phyloP scores from a whole-genome alignment of 1,140 invertebrate genomes.

The Drosophila pseudoobscura region DNA sequence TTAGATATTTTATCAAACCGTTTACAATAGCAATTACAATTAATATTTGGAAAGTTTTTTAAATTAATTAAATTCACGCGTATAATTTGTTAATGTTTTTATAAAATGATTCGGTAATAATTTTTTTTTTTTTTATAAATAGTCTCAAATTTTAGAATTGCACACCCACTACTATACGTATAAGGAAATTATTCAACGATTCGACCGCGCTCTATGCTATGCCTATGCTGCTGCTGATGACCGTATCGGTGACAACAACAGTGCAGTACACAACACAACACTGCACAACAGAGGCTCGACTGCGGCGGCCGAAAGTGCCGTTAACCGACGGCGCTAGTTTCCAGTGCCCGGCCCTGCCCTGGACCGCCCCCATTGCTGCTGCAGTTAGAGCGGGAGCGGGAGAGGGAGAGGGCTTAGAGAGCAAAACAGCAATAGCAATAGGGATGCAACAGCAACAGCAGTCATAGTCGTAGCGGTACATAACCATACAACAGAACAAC shows the following conservation, averaged over 20 bases:
- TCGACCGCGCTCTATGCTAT: no score
- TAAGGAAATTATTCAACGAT: no score
- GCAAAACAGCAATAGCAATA: conserved; percentile 62
- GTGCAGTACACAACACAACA: conserved; percentile 54
- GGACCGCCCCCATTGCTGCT: conserved; percentile 15
- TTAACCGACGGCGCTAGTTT: conserved; percentile 57
- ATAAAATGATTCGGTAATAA: no score
- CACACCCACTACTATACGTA: no score
- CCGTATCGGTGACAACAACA: conserved; percentile 37
- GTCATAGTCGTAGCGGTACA: conserved; percentile 45
- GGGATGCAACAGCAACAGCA: conserved; percentile 53
- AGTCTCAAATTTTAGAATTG: not conserved
- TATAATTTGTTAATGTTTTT: no score
- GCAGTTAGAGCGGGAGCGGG: conserved; percentile 42
- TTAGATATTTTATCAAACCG: not conserved
- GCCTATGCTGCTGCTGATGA: conserved; percentile 6
- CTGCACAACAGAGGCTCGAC: conserved; percentile 30
- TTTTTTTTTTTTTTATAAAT: no score
- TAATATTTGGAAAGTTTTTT: no score
- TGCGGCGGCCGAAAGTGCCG: conserved; percentile 46
- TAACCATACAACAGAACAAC: conserved; percentile 64
- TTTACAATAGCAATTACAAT: not conserved
- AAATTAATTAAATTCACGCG: no score
- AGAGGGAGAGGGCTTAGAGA: conserved; percentile 56
- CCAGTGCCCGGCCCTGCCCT: not conserved